phyloP scores from a whole-genome alignment of 2,113 vertebrate genomes.

The Hemicordylus capensis region DNA sequence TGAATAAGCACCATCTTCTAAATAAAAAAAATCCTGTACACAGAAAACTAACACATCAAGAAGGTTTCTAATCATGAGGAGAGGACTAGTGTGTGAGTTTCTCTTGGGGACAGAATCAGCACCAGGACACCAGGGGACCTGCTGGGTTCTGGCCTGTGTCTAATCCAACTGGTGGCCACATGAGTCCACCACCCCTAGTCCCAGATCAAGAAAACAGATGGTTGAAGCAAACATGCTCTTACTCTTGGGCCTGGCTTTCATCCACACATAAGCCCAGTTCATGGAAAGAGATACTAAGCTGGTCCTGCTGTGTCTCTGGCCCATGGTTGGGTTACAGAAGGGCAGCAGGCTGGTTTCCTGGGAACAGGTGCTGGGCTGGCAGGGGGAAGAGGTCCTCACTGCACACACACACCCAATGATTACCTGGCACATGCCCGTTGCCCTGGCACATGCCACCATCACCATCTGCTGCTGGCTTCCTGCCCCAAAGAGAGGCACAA shows the following conservation, averaged over 20 bases:
- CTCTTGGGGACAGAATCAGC: not conserved
- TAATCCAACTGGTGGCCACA: not conserved
- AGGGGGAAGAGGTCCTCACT: slow-evolving; percentile 3
- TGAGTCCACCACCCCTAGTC: not conserved
- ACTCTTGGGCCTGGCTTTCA: not conserved
- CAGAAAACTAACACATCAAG: not conserved
- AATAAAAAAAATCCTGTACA: not conserved
- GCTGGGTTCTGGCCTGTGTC: too few relatives aligned
- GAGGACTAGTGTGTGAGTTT: not conserved
- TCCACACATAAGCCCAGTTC: not conserved
- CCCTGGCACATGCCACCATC: not conserved
- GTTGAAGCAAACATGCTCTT: not conserved
- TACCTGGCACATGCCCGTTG: not conserved
- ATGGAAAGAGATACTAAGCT: not conserved
- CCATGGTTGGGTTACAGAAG: not conserved
- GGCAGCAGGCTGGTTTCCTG: slow-evolving; percentile 9
- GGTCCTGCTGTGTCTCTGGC: not conserved
- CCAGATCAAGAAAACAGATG: not conserved
- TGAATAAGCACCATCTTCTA: not conserved
- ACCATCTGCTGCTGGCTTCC: slow-evolving; percentile 19
- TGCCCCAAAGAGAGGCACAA: not conserved
- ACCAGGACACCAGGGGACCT: not conserved
- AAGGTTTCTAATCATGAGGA: not conserved
- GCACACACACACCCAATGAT: not conserved
- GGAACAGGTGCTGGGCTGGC: slow-evolving; percentile 28